phyloP scores from a whole-genome alignment of 2,797 vertebrate species.

The Esox masquinongy region DNA sequence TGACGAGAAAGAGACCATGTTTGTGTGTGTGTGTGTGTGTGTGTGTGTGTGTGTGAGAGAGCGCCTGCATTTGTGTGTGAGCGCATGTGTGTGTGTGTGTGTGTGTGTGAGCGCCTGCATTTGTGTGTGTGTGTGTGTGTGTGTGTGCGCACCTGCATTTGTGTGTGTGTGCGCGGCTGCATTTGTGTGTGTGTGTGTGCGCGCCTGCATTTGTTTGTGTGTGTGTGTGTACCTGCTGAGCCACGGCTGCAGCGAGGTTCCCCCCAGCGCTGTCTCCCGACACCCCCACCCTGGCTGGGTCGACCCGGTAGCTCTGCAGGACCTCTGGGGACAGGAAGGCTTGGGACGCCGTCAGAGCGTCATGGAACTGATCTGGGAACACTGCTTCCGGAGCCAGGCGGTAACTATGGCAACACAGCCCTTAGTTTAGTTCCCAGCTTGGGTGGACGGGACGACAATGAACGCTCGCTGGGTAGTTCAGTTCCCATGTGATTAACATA shows the following conservation, averaged over 20 bases:
- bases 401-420: slow-evolving; percentile 75
- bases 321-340: slow-evolving; percentile 81
- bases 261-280: slow-evolving; percentile 95
- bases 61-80: background rate
- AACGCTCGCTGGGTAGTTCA: background rate
- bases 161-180: too few species aligned
- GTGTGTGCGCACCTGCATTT: background rate
- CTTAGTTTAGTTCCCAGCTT: background rate
- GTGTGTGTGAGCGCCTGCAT: slow-evolving; percentile 72
- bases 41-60: background rate
- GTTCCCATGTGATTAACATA: background rate
- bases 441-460: background rate
- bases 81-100: slow-evolving; percentile 73
- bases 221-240: slow-evolving; percentile 82
- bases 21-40: background rate
- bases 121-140: background rate
- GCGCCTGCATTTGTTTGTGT: background rate
- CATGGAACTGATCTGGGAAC: slow-evolving; percentile 89
- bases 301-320: slow-evolving; percentile 76
- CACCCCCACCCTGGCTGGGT: slow-evolving; percentile 83
- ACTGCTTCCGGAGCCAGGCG: slow-evolving; percentile 85
- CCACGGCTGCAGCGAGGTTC: slow-evolving; percentile 90
- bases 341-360: slow-evolving; percentile 80
- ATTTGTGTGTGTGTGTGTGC: background rate
- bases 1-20: background rate